Evolutionary conservation across 2,888 invertebrate species (phyloP).

Genomic region (Troides aeacus): DNA sequence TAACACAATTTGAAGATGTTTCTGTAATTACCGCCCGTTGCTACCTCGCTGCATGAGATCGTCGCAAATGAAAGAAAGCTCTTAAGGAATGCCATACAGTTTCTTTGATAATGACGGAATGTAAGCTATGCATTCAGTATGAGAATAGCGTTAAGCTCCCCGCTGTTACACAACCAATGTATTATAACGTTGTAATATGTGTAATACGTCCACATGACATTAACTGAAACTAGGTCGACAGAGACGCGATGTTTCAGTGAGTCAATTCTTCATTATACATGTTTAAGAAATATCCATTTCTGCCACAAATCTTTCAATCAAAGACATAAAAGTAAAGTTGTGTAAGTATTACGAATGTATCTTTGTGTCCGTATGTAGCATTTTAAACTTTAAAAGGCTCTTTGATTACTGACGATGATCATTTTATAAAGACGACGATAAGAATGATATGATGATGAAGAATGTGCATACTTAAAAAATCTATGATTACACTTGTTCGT

Average conservation of each 20-base stretch:
- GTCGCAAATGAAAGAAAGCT: conserved; percentile 43
- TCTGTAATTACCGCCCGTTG: conserved; percentile 15
- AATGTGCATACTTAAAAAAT: too few species aligned
- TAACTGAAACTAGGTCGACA: conserved; percentile 42
- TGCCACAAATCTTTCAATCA: neutral
- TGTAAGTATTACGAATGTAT: too few species aligned
- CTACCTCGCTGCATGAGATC: neutral
- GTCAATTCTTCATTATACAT: neutral
- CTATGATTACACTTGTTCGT: too few species aligned
- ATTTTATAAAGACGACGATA: too few species aligned
- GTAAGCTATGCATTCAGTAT: conserved; percentile 48
- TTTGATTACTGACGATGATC: too few species aligned
- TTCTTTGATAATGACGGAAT: conserved; percentile 49
- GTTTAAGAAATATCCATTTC: neutral
- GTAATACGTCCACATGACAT: conserved; percentile 44
- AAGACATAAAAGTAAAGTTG: too few species aligned
- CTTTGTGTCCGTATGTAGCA: too few species aligned
- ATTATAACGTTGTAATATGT: too few species aligned
- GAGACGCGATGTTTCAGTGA: conserved; percentile 24
- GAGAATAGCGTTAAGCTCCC: conserved; percentile 45
- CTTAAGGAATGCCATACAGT: conserved; percentile 57
- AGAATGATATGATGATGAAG: too few species aligned
- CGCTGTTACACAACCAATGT: conserved; percentile 52
- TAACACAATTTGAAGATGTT: conserved; percentile 7
- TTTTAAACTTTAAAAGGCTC: too few species aligned